Evolutionary conservation across 1,140 invertebrate genomes (phyloP).

Genomic region (Brachystomella parvula): DNA sequence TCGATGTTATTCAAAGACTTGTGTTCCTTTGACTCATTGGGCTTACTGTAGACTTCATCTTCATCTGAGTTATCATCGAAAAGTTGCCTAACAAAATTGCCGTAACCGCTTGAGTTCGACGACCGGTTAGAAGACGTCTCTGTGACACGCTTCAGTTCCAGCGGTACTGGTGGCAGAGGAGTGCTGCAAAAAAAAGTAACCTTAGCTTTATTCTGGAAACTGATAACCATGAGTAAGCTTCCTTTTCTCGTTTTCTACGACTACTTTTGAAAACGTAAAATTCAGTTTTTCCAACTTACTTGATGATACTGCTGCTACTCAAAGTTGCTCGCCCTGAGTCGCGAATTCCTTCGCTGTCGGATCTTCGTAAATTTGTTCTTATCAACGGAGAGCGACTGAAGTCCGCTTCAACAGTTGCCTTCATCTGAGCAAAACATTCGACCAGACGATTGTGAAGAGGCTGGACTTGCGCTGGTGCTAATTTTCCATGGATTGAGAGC

Average conservation of each 20-base stretch:
- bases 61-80: slow-evolving; percentile 46
- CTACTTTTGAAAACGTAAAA: too few species aligned
- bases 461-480: slow-evolving; percentile 71
- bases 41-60: slow-evolving; percentile 58
- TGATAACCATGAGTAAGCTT: neutral
- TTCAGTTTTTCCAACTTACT: too few species aligned
- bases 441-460: slow-evolving; percentile 76
- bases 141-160: slow-evolving; percentile 42
- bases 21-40: slow-evolving; percentile 41
- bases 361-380: slow-evolving; percentile 8
- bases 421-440: slow-evolving; percentile 73
- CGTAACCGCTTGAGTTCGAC: slow-evolving; percentile 41
- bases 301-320: slow-evolving; percentile 14
- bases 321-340: slow-evolving; percentile 49
- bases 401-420: slow-evolving; percentile 39
- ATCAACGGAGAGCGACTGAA: slow-evolving; percentile 24
- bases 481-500: slow-evolving; percentile 66
- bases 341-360: slow-evolving; percentile 41
- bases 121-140: slow-evolving; percentile 45
- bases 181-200: slow-evolving; percentile 48
- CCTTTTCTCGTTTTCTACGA: slow-evolving; percentile 32
- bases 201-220: neutral
- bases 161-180: slow-evolving; percentile 58
- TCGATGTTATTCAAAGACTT: neutral
- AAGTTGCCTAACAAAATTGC: neutral